phyloP scores from a whole-genome alignment of 2,888 invertebrate species.

The Phalera bucephala region DNA sequence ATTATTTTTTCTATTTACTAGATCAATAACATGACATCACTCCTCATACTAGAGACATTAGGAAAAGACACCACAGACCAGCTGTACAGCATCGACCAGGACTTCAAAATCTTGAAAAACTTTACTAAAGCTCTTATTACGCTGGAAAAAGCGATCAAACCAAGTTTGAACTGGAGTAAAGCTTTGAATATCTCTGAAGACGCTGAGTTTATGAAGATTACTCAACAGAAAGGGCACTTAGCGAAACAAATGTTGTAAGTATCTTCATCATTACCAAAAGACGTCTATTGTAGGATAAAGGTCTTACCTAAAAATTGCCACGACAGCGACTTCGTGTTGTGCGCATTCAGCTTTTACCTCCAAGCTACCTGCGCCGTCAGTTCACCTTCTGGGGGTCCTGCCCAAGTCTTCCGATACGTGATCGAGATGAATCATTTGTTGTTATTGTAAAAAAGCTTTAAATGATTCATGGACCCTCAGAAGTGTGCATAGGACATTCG shows the following conservation, averaged over 20 bases:
- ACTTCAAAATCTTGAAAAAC: constrained; percentile 56
- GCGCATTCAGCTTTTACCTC: no score
- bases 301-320: no score
- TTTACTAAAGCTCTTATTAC: constrained; percentile 48
- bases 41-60: constrained; percentile 68
- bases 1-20: constrained; percentile 26
- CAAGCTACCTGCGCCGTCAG: no score
- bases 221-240: constrained; percentile 45
- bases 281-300: no score
- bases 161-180: constrained; percentile 46
- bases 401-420: no score
- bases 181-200: constrained; percentile 48
- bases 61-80: constrained; percentile 65
- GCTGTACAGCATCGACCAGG: constrained; percentile 61
- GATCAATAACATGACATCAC: constrained; percentile 74
- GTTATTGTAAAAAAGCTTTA: no score
- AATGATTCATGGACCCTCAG: no score
- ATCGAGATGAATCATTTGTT: no score
- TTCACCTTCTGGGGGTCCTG: no score
- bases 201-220: constrained; percentile 50
- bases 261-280: no score
- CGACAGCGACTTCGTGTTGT: no score
- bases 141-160: constrained; percentile 34
- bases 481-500: no score
- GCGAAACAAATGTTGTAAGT: constrained; percentile 72